A percentile compares a stretch with the other conserved stretches of the same genome.
Conservation (phyloP, 2,113 vertebrate genomes). For the Siniperca knerii region DNA sequence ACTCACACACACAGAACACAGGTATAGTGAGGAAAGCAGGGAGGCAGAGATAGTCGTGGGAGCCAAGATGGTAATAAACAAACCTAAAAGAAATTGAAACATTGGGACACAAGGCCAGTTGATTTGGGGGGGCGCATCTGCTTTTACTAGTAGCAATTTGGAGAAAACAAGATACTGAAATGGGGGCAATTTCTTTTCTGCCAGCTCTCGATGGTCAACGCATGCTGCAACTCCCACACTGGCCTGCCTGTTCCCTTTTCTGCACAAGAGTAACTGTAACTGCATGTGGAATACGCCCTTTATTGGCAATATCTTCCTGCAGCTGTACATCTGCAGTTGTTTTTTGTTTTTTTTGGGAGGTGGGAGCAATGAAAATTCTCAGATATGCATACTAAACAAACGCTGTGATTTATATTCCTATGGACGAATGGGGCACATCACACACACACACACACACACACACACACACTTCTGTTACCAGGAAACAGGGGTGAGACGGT, state of each 20-base stretch:
- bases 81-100: conserved; percentile 59
- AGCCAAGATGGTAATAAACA: conserved; percentile 47
- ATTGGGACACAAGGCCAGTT: conserved; percentile 46
- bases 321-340: conserved; percentile 19
- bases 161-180: conserved; percentile 70
- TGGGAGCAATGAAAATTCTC: conserved; percentile 35
- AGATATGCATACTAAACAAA: conserved; percentile 63
- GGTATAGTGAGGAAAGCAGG: not conserved
- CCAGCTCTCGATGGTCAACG: conserved; percentile 43
- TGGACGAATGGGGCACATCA: conserved; percentile 41
- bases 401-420: conserved; percentile 65
- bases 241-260: conserved; percentile 12
- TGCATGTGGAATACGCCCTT: conserved; percentile 15
- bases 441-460: not conserved
- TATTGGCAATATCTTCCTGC: conserved; percentile 17
- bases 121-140: conserved; percentile 65
- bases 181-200: conserved; percentile 67
- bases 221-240: conserved; percentile 30
- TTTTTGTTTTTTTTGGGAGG: conserved; percentile 14
- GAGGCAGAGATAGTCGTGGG: not conserved
- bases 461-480: conserved; percentile 48
- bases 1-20: conserved; percentile 4
- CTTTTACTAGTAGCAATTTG: conserved; percentile 73
- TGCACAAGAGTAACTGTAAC: conserved; percentile 15
- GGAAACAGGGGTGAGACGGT: conserved; percentile 40